A percentile compares a stretch with the other conserved stretches of the same genome.
Conservation (phyloP, 1,140 invertebrate species). For the Macrosteles quadrilineatus region DNA sequence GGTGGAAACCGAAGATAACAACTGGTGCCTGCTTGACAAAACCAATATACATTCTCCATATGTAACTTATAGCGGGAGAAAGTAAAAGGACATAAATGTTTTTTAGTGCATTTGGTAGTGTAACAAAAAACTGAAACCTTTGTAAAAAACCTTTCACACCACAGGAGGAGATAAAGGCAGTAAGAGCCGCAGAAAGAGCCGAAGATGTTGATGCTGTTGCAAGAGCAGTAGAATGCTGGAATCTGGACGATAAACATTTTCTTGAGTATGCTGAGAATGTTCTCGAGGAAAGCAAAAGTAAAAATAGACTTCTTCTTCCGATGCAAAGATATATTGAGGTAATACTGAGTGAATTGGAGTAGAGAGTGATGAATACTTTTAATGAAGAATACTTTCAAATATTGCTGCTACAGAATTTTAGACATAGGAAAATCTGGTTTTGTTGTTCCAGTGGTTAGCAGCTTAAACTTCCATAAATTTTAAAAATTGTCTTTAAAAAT, state of each 20-base stretch:
- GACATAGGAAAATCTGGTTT: neutral
- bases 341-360: no score
- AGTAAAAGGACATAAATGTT: no score
- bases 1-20: no score
- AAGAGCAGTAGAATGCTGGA: slow-evolving; percentile 33
- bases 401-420: neutral
- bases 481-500: no score
- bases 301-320: slow-evolving; percentile 30
- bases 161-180: slow-evolving; percentile 27
- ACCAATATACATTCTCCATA: no score
- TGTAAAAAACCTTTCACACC: no score
- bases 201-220: slow-evolving; percentile 33
- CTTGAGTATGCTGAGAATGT: slow-evolving; percentile 33
- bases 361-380: neutral
- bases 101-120: no score
- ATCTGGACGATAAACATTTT: slow-evolving; percentile 37
- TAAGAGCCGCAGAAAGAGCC: slow-evolving; percentile 31
- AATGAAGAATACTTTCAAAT: neutral
- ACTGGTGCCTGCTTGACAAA: no score
- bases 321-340: slow-evolving; percentile 29
- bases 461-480: no score
- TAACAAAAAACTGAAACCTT: no score
- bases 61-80: no score
- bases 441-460: no score
- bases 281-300: slow-evolving; percentile 34